Base-by-base conservation (phyloP, 2,888 invertebrate genomes). In the Antitype chi region DNA sequence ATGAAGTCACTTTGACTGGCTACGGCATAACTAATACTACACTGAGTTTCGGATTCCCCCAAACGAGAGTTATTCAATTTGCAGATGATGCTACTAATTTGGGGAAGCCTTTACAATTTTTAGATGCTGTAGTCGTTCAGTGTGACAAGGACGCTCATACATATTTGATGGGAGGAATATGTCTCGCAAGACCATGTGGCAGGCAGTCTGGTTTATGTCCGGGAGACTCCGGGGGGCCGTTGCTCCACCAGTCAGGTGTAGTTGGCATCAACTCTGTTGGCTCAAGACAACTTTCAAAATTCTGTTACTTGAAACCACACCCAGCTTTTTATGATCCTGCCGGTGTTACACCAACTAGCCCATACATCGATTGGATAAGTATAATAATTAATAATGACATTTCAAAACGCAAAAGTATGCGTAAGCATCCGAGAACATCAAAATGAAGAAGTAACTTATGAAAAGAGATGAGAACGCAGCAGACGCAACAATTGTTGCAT, bases 171-270 rank as follows among this genome's bases (percentile, higher is more conserved):
- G 75, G 75, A 2, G 70, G 55, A 0, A 69, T 82, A 25, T 82
- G 82, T 52, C 0, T 80, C 11, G 81, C 85, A 47, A 74, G 85
- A 47, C 17, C 17, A 17, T 82, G 82, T 59, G 28, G 63, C 0
- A 5, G 23, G 28, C 0, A 7, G 0, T 2, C 59, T 28, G 17
- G 63, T 17, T 0, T 68, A 32, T 82, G 85, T 80, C 49, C 32
- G 0, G 82, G 85, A 15, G 82, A 82, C 38, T 82, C 85, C 2
- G 82, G 85, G 0, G 82, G 82, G 2, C 82, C 82, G 2, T 1
- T 84, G 49, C 49, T 82, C 6, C 82, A 82, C 17, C 8, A 63
- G 13, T 82, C 82, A 52, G 82, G 85, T 28, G 23, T 82, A 6
- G 43, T 84, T 15, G 82, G 60, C 9, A 23, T 82, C 53, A 84